Evolutionary conservation across 2,113 vertebrate genomes (phyloP).

Genomic region (Anarhynchus alexandrinus): DNA sequence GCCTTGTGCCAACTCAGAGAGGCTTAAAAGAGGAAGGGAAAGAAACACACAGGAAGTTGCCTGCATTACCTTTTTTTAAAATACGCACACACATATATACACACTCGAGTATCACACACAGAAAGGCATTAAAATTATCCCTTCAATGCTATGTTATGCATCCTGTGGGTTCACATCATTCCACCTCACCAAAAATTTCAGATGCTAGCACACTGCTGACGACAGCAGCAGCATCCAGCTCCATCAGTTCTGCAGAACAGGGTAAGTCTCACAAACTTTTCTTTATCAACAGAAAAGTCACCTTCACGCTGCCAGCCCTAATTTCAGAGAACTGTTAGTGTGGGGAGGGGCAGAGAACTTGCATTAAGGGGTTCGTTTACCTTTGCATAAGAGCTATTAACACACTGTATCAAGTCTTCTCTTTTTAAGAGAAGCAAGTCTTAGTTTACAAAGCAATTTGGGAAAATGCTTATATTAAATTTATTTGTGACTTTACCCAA

Average conservation of each 20-base stretch:
- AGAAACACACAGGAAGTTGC: neutral
- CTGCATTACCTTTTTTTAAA: neutral
- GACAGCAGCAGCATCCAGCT: neutral
- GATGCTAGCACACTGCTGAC: neutral
- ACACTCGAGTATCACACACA: rapidly evolving
- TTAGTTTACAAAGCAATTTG: neutral
- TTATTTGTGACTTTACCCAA: neutral
- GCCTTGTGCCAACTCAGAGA: neutral
- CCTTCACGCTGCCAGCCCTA: neutral
- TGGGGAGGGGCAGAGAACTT: too few species aligned
- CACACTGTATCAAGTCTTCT: neutral
- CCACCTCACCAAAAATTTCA: neutral
- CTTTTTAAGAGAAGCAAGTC: neutral
- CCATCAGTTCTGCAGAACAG: neutral
- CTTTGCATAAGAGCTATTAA: neutral
- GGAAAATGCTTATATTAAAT: neutral
- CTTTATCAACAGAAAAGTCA: neutral
- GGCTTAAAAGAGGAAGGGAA: neutral
- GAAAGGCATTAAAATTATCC: neutral
- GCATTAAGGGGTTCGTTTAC: neutral
- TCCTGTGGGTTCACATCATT: neutral
- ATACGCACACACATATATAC: too few species aligned
- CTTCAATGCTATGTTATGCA: neutral
- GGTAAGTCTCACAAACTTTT: neutral
- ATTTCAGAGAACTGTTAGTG: neutral